Evolutionary conservation across 2,113 vertebrate species (phyloP).

Genomic region (Morone chrysops): DNA sequence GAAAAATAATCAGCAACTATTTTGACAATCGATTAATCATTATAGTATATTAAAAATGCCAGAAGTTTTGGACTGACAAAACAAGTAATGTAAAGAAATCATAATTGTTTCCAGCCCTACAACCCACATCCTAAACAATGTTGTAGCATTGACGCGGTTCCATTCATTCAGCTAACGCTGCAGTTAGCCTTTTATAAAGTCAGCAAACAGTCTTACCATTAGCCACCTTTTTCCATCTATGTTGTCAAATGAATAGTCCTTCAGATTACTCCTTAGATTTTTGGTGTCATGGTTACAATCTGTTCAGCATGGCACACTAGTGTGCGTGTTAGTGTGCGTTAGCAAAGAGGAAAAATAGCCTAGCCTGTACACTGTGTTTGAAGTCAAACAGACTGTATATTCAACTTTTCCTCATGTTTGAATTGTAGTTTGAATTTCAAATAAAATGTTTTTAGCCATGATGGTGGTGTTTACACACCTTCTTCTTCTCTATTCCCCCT

Average conservation of each 20-base stretch:
- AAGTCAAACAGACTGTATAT: neutral
- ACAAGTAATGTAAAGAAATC: no score
- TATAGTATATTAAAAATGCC: no score
- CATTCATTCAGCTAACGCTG: neutral
- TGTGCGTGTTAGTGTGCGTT: no score
- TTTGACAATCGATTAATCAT: no score
- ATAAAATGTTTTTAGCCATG: neutral
- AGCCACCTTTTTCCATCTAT: neutral
- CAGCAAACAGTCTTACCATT: neutral
- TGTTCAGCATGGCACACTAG: no score
- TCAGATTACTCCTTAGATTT: neutral
- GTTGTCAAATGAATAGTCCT: neutral
- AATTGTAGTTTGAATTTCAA: neutral
- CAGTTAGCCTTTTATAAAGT: neutral
- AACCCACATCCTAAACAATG: neutral
- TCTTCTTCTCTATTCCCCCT: neutral
- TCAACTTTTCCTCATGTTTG: neutral
- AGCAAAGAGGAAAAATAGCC: neutral
- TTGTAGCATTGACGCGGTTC: no score
- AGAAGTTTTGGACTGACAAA: no score
- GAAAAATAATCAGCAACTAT: no score
- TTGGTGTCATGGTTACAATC: no score
- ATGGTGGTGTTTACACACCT: neutral
- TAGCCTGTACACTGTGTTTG: neutral
- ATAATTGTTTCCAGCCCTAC: no score